Percentiles rank a stretch among this genome's conserved stretches.
These are phyloP conservation scores for Mixornis gularis DNA, from an alignment of 2,113 vertebrate genomes.

Conservation along the genomic window DNA sequence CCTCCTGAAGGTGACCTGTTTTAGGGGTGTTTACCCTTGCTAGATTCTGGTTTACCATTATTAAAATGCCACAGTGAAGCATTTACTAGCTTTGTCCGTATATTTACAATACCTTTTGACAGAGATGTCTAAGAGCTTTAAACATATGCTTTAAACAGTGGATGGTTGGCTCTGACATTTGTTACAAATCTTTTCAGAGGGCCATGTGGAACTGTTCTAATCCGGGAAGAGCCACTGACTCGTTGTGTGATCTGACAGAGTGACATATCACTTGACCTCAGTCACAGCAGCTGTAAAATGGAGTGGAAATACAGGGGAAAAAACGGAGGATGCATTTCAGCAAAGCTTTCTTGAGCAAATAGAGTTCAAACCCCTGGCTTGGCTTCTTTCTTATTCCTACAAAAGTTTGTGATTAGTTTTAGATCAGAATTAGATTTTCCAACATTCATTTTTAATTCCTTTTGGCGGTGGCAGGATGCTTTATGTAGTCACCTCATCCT, in stretches of 20 bases:
- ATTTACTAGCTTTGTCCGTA: conserved; percentile 50
- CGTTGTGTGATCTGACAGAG: conserved; percentile 66
- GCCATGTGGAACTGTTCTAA: conserved; percentile 53
- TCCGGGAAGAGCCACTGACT: conserved; percentile 62
- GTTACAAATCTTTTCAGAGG: conserved; percentile 62
- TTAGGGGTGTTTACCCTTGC: neutral
- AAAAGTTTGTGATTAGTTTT: neutral
- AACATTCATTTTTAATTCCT: neutral
- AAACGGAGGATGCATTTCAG: neutral
- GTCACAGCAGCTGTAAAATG: conserved; percentile 39
- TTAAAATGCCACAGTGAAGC: neutral
- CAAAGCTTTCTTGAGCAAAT: neutral
- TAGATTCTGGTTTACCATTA: neutral
- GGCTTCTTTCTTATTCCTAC: neutral
- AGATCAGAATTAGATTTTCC: neutral
- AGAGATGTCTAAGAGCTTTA: conserved; percentile 59
- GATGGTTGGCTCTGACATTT: conserved; percentile 44
- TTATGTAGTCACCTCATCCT: neutral
- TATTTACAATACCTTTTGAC: conserved; percentile 68
- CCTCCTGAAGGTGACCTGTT: neutral
- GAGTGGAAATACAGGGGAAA: neutral
- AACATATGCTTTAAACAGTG: conserved; percentile 56
- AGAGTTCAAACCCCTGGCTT: neutral
- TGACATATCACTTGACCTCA: conserved; percentile 70
- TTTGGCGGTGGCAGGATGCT: neutral